Percentiles rank a stretch among this genome's conserved stretches.
Evolutionary conservation across 2,797 vertebrate species (phyloP).

Genomic region (Coracias cyanogaster): DNA sequence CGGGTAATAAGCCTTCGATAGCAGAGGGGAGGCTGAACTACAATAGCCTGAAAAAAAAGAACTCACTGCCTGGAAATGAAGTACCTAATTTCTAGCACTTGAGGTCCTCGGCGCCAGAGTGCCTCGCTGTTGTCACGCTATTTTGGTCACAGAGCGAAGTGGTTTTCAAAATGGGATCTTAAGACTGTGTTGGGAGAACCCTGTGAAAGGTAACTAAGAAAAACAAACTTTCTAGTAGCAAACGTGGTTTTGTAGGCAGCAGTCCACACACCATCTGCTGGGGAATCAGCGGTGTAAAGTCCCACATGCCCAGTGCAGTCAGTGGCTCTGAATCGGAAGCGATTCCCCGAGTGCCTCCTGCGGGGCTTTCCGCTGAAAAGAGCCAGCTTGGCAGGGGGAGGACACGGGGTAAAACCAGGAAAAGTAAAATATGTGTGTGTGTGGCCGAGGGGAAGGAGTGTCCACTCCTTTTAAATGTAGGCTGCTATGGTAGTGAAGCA

Average conservation of each 20-base stretch:
- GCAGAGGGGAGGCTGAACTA: background rate
- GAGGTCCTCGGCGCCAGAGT: background rate
- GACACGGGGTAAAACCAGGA: background rate
- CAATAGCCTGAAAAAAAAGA: background rate
- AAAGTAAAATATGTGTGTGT: background rate
- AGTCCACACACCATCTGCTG: background rate
- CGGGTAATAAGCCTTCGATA: background rate
- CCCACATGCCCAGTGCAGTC: background rate
- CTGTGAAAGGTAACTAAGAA: background rate
- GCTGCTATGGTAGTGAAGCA: background rate
- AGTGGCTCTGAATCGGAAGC: background rate
- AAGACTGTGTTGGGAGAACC: background rate
- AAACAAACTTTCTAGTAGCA: background rate
- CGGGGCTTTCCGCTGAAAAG: background rate
- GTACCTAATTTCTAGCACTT: background rate
- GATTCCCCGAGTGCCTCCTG: background rate
- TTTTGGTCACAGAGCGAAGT: background rate
- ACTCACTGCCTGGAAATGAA: background rate
- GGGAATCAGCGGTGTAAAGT: background rate
- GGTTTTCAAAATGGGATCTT: background rate
- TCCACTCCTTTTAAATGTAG: background rate
- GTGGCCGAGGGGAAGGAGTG: background rate
- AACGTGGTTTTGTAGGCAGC: background rate
- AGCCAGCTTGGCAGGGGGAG: background rate
- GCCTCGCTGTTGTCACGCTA: background rate